Percentiles rank a stretch among this genome's conserved stretches.
Evolutionary conservation across 2,113 vertebrate species (phyloP).

Genomic region (Piaya cayana): DNA sequence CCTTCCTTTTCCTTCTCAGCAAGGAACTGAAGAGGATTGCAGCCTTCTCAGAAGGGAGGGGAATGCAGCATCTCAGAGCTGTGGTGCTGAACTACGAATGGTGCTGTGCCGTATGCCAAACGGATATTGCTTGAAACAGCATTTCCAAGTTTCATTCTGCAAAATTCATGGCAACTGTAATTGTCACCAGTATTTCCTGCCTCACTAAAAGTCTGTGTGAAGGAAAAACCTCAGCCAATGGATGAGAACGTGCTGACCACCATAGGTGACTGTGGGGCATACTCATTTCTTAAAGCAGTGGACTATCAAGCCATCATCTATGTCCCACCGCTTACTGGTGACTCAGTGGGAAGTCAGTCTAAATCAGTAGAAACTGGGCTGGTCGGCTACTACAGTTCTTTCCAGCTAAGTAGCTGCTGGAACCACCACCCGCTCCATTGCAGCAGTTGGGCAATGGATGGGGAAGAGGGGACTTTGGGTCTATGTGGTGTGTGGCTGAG

Average conservation of each 20-base stretch:
- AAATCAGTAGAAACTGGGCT: not conserved
- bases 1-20: not conserved
- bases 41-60: not conserved
- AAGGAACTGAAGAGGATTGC: not conserved
- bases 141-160: not conserved
- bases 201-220: not conserved
- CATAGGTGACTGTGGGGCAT: not conserved
- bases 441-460: not conserved
- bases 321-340: not conserved
- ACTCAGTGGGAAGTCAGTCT: not conserved
- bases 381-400: not conserved
- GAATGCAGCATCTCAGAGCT: not conserved
- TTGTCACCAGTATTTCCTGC: not conserved
- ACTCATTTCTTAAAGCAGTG: not conserved
- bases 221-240: not conserved
- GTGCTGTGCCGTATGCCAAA: not conserved
- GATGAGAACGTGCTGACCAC: not conserved
- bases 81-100: not conserved
- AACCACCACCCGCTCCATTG: accelerated
- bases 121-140: not conserved
- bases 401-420: not conserved
- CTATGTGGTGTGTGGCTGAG: not conserved
- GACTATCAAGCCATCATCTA: not conserved
- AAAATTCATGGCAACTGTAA: not conserved
- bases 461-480: not conserved